Evolutionary conservation across 2,888 invertebrate genomes (phyloP).

Genomic region (Branchellion lobata): DNA sequence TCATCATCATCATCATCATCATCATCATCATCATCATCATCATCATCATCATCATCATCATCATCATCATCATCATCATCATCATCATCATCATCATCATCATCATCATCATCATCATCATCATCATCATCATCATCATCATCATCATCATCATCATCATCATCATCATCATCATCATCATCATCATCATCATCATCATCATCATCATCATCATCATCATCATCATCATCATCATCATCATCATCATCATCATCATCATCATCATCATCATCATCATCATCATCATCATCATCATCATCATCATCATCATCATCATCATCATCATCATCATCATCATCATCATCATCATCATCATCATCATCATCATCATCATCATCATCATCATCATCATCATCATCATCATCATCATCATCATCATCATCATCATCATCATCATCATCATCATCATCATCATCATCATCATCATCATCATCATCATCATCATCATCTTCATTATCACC

Average conservation of each 20-base stretch:
- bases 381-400: slow-evolving; percentile 46
- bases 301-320: slow-evolving; percentile 21
- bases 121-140: slow-evolving; percentile 34
- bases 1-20: slow-evolving; percentile 22
- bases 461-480: slow-evolving; percentile 31
- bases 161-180: slow-evolving; percentile 26
- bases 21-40: slow-evolving; percentile 10
- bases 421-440: slow-evolving; percentile 41
- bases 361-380: slow-evolving; percentile 33
- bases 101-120: slow-evolving; percentile 34
- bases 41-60: neutral
- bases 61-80: slow-evolving; percentile 35
- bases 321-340: slow-evolving; percentile 27
- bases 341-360: slow-evolving; percentile 9
- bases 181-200: slow-evolving; percentile 28
- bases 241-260: slow-evolving; percentile 24
- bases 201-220: slow-evolving; percentile 16
- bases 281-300: slow-evolving; percentile 14
- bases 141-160: slow-evolving; percentile 12
- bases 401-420: slow-evolving; percentile 44
- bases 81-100: slow-evolving; percentile 36
- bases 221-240: slow-evolving; percentile 16
- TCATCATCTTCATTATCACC: too few species aligned
- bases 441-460: slow-evolving; percentile 39
- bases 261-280: slow-evolving; percentile 17